phyloP scores from a whole-genome alignment of 2,797 vertebrate species.

The Sebastes aleutianus region DNA sequence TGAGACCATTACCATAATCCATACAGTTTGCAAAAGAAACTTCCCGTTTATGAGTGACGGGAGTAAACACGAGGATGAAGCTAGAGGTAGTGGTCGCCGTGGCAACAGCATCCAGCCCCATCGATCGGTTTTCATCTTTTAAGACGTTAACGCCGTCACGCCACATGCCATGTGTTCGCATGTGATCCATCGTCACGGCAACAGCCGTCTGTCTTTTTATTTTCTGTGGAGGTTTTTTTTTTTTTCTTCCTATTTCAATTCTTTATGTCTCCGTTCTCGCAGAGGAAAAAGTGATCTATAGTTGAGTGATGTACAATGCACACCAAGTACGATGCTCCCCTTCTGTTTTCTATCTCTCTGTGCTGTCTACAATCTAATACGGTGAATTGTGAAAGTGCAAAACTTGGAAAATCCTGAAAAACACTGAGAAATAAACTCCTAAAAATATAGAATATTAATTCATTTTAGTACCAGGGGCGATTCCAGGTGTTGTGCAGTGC shows the following conservation, averaged over 20 bases:
- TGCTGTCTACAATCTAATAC: background rate
- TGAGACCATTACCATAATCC: slow-evolving; percentile 67
- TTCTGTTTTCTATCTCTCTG: background rate
- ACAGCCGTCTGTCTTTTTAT: background rate
- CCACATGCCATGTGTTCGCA: background rate
- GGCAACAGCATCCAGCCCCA: slow-evolving; percentile 38
- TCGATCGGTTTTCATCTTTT: slow-evolving; percentile 1
- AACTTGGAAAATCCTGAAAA: background rate
- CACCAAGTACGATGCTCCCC: background rate
- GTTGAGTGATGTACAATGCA: background rate
- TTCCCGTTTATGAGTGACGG: slow-evolving; percentile 57
- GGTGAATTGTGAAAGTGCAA: background rate
- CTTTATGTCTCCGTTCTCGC: background rate
- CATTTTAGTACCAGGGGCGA: too few species aligned
- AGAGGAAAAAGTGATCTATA: background rate
- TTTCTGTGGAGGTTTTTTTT: background rate
- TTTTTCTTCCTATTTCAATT: background rate
- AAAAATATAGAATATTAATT: background rate
- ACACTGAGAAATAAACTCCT: background rate
- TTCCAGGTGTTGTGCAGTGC: too few species aligned
- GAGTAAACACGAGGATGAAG: slow-evolving; percentile 1
- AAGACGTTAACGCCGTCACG: background rate
- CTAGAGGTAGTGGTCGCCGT: slow-evolving; percentile 19
- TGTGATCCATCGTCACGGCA: background rate
- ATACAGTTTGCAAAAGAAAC: slow-evolving; percentile 9